Conservation (phyloP, 2,113 vertebrate species). For the Myrmecobius fasciatus region DNA sequence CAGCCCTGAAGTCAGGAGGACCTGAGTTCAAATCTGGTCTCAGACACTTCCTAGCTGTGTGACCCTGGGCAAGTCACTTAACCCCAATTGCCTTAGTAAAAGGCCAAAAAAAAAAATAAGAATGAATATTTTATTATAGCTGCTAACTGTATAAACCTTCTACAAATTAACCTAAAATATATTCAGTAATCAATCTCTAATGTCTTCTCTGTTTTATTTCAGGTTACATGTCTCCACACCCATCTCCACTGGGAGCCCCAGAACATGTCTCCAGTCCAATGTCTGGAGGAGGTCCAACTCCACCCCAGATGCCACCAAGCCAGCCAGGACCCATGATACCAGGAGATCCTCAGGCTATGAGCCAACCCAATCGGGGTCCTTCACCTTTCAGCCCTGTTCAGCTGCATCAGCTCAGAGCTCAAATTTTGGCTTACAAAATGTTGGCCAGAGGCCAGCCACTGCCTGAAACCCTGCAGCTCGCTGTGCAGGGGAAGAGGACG, state of each 20-base stretch:
- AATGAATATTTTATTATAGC: neutral
- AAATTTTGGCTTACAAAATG: conserved; percentile 99
- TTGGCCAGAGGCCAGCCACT: conserved; percentile 95
- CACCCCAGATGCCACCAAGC: conserved; percentile 93
- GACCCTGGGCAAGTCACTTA: no score
- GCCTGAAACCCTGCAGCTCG: conserved; percentile 97
- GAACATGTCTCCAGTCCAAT: conserved; percentile 96
- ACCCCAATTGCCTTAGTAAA: no score
- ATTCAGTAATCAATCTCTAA: neutral
- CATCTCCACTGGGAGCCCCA: conserved; percentile 93
- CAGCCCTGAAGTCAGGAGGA: no score
- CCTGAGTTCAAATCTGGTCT: no score
- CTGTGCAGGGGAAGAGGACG: conserved; percentile 96
- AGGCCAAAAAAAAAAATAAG: no score
- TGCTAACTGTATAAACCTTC: neutral
- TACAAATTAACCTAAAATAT: neutral
- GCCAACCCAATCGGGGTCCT: conserved; percentile 90
- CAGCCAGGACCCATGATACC: conserved; percentile 92
- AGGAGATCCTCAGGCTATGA: conserved; percentile 93
- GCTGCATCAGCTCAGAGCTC: conserved; percentile 97
- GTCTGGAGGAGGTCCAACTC: conserved; percentile 95
- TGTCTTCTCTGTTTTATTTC: conserved; percentile 47
- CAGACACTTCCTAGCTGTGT: no score
- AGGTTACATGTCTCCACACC: conserved; percentile 98
- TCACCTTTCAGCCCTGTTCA: conserved; percentile 97